Conservation (phyloP, 1,140 invertebrate species). For the Bursaphelenchus mucronatus region DNA sequence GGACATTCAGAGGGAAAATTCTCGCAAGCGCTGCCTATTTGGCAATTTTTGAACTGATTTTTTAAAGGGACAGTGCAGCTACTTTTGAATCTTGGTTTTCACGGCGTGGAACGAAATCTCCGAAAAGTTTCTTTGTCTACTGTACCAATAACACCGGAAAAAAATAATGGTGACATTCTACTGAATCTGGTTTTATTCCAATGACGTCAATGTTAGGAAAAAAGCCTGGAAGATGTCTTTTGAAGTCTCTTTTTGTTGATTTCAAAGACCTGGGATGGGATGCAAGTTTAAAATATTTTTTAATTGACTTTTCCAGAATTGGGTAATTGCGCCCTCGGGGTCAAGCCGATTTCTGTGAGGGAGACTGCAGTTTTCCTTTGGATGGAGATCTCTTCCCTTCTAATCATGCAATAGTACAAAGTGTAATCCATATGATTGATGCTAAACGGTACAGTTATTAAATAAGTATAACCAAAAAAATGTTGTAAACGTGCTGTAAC, state of each 20-base stretch:
- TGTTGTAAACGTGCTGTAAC: not conserved
- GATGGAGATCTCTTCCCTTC: constrained; percentile 86
- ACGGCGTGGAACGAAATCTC: too few species aligned
- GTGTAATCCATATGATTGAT: constrained; percentile 72
- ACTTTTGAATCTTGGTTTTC: too few species aligned
- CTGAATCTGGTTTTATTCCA: not conserved
- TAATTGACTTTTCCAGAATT: constrained; percentile 69
- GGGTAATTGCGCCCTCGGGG: constrained; percentile 91
- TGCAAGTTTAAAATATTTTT: constrained; percentile 62
- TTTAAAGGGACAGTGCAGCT: too few species aligned
- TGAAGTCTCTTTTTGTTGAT: constrained; percentile 77
- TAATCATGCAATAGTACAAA: constrained; percentile 95
- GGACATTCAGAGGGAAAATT: too few species aligned
- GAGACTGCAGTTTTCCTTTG: constrained; percentile 85
- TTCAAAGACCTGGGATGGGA: constrained; percentile 93
- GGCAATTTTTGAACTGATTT: too few species aligned
- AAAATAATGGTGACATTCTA: too few species aligned
- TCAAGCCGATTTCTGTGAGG: constrained; percentile 86
- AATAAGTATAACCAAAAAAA: not conserved
- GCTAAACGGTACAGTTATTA: constrained; percentile 25
- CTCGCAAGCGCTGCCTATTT: too few species aligned
- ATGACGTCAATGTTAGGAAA: not conserved
- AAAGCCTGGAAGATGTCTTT: constrained; percentile 18
- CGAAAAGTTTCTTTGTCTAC: too few species aligned
- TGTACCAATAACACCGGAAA: too few species aligned